These are phyloP conservation scores for Phaethornis superciliosus DNA, from an alignment of 2,113 vertebrate genomes.

Conservation along the genomic window DNA sequence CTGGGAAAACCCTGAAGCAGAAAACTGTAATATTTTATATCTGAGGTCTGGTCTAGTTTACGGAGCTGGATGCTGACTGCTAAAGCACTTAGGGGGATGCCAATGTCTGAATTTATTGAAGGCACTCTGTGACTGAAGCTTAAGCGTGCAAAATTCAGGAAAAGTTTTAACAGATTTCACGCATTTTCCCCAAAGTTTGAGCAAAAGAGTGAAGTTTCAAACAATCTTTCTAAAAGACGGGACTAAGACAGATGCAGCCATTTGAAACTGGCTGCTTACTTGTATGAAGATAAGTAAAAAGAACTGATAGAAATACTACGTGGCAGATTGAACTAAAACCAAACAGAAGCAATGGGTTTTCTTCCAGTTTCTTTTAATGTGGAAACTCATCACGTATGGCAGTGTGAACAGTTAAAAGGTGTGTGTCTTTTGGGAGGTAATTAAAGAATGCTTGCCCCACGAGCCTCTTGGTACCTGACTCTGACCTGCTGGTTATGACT, in stretches of 20 bases:
- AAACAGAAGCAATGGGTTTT: conserved; percentile 24
- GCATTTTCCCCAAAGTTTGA: background rate
- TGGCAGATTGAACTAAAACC: conserved; percentile 11
- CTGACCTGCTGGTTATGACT: conserved; percentile 57
- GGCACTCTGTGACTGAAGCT: conserved; percentile 28
- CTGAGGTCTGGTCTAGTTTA: conserved; percentile 81
- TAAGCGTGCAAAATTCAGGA: background rate
- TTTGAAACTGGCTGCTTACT: background rate
- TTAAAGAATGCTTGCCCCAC: conserved; percentile 52
- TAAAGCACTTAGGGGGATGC: conserved; percentile 78
- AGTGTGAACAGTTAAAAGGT: conserved; percentile 56
- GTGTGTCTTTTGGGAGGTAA: conserved; percentile 58
- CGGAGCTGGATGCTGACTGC: conserved; percentile 77
- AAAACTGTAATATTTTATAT: conserved; percentile 81
- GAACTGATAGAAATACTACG: conserved; percentile 9
- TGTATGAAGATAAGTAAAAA: background rate
- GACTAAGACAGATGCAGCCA: background rate
- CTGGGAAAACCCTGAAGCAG: conserved; percentile 77
- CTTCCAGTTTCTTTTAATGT: conserved; percentile 49
- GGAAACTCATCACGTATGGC: background rate
- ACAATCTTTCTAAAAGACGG: background rate
- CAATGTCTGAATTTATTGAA: conserved; percentile 76
- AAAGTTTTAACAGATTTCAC: background rate
- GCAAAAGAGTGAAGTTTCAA: background rate
- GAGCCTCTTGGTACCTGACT: conserved; percentile 41